phyloP scores from a whole-genome alignment of 2,797 vertebrate species.

The Rhinatrema bivittatum region DNA sequence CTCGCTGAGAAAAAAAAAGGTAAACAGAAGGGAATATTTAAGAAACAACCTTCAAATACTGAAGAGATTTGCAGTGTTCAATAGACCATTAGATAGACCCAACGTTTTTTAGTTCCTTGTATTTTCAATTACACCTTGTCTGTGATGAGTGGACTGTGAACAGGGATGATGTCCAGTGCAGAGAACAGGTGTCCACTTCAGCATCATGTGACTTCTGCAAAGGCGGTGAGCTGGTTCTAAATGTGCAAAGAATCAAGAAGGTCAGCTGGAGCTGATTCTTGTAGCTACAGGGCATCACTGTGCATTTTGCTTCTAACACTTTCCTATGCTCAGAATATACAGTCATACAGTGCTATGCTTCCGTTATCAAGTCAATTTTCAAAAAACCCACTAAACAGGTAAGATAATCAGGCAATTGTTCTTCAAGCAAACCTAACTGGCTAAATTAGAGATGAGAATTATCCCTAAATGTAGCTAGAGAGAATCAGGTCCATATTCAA shows the following conservation, averaged over 20 bases:
- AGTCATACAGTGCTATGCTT: too few relatives aligned
- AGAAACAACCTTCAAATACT: conserved; percentile 39
- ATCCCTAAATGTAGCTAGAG: too few relatives aligned
- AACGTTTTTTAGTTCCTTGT: conserved; percentile 36
- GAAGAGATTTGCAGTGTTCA: conserved; percentile 40
- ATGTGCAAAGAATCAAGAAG: conserved; percentile 41
- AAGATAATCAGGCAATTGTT: too few relatives aligned
- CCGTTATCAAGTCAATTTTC: too few relatives aligned
- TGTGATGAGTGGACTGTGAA: conserved; percentile 77
- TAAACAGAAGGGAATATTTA: conserved; percentile 38
- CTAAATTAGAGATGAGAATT: too few relatives aligned
- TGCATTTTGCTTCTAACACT: too few relatives aligned
- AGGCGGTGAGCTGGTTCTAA: conserved; percentile 94
- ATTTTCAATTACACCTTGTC: conserved; percentile 54
- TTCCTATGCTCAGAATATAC: too few relatives aligned
- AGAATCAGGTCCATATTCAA: too few relatives aligned
- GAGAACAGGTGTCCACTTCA: conserved; percentile 77
- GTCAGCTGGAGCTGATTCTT: too few relatives aligned
- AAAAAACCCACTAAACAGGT: too few relatives aligned
- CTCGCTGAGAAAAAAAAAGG: conserved; percentile 39
- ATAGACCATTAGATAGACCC: conserved; percentile 53
- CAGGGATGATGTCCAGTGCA: conserved; percentile 90
- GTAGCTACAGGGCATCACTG: too few relatives aligned
- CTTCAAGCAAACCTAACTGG: too few relatives aligned
- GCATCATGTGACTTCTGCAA: conserved; percentile 98